A percentile compares a stretch with the other conserved stretches of the same genome.
Conservation (phyloP, 2,888 invertebrate genomes). For the Sphaeridia pumilis region DNA sequence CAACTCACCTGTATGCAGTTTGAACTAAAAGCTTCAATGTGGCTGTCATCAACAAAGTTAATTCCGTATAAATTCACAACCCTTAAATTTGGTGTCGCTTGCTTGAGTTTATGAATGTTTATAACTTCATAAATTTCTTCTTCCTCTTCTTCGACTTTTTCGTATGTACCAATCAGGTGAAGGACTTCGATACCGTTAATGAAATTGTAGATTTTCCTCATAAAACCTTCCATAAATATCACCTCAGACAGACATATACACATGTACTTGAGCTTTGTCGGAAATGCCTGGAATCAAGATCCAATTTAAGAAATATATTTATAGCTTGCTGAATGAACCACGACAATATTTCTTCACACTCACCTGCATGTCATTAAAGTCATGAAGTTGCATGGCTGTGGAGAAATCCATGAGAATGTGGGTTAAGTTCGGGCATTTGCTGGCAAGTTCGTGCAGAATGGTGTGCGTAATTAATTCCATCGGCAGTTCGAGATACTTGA, state of each 20-base stretch:
- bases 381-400: conserved; percentile 98
- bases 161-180: conserved; percentile 93
- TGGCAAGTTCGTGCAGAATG: conserved; percentile 90
- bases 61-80: conserved; percentile 98
- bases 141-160: conserved; percentile 95
- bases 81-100: conserved; percentile 91
- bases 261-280: conserved; percentile 87
- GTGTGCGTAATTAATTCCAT: conserved; percentile 94
- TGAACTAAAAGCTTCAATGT: conserved; percentile 94
- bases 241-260: conserved; percentile 97
- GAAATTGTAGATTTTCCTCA: conserved; percentile 98
- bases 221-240: conserved; percentile 99
- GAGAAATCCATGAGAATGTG: conserved; percentile 96
- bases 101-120: conserved; percentile 96
- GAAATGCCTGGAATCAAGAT: conserved; percentile 74
- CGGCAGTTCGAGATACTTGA: conserved; percentile 83
- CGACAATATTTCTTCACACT: background rate
- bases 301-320: too few relatives aligned
- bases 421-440: conserved; percentile 88
- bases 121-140: conserved; percentile 99
- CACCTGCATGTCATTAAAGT: conserved; percentile 87
- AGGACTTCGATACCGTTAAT: conserved; percentile 95
- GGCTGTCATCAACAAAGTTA: conserved; percentile 95
- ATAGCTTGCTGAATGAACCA: too few relatives aligned
- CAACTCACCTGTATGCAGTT: conserved; percentile 74